phyloP scores from a whole-genome alignment of 1,140 invertebrate genomes.

The Reticulitermes speratus region DNA sequence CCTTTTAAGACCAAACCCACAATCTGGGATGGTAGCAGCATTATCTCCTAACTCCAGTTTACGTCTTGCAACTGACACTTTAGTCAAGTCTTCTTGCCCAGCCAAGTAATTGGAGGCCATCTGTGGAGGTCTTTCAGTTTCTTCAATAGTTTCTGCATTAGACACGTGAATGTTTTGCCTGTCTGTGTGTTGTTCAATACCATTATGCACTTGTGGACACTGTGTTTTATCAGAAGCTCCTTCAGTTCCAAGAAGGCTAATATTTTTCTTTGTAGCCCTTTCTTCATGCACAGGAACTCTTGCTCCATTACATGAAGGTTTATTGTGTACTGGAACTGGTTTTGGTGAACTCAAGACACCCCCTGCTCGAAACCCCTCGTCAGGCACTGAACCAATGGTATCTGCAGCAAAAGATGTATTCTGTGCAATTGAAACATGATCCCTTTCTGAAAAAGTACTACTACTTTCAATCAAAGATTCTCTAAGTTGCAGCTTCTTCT shows the following conservation, averaged over 20 bases:
- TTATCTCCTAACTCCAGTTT: neutral
- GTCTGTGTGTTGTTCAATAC: neutral
- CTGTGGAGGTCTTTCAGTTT: neutral
- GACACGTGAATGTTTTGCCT: neutral
- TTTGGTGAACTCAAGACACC: neutral
- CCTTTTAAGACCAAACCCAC: neutral
- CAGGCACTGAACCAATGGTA: neutral
- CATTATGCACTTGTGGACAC: neutral
- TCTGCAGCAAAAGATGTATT: neutral
- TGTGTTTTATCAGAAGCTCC: neutral
- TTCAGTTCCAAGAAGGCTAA: neutral
- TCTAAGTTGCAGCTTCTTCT: constrained; percentile 36
- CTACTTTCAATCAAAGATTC: neutral
- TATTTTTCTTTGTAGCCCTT: neutral
- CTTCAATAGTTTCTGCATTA: no score
- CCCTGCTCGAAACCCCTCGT: neutral
- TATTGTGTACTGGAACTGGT: neutral
- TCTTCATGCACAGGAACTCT: neutral
- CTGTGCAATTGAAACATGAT: neutral
- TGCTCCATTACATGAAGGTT: neutral
- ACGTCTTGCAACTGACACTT: neutral
- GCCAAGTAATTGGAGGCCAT: neutral
- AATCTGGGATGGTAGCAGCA: constrained; percentile 1
- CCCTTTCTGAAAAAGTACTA: neutral
- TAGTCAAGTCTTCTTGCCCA: neutral